Evolutionary conservation across 2,113 vertebrate genomes (phyloP), one percentile per base, ranked within the genome.

Genomic region (Glaucidium brasilianum): DNA sequence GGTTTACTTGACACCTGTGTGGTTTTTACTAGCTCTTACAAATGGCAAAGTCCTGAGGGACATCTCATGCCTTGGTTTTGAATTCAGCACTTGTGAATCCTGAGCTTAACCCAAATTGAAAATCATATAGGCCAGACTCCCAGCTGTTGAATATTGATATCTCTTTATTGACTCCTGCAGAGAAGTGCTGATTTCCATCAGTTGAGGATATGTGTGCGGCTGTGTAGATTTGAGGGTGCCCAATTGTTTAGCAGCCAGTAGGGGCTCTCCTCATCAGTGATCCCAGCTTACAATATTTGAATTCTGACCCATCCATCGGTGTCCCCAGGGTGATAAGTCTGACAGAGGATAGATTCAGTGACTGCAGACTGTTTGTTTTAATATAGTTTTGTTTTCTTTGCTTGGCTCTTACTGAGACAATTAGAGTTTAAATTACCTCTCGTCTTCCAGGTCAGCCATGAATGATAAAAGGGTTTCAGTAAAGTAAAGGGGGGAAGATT

Each of bases 361-460:
- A 30, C 87, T 88, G 66, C 39, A 81, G 86, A 91, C 86, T 91
- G 80, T 96, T 97, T 95, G 66, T 73, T 97, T 96, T 97, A 96
- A 94, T 95, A 95, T 72, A 92, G 45, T 92, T 96, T 92, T 94
- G 85, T 91, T 94, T 96, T 95, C 94, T 91, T 96, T 93, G 18
- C 64, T 80, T 76, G 68, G 56, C 32, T 94, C 37, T 73, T 85
- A 88, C 87, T 80, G 88, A 94, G 84, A 88, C 62, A 94, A 95
- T 95, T 95, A 89, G 66, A 85, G 72, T 92, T 95, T 85, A 88
- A 96, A 95, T 91, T 96, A 85, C 80, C 37, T 95, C 87, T 95
- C 89, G 58, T 94, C 43, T 90, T 96, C 78, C 76, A 90, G 92
- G 68, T 87, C 90, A 95, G 35, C 13, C 43, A 35, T 66, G 23